phyloP scores from a whole-genome alignment of 2,888 invertebrate genomes.

The Melieria crassipennis region DNA sequence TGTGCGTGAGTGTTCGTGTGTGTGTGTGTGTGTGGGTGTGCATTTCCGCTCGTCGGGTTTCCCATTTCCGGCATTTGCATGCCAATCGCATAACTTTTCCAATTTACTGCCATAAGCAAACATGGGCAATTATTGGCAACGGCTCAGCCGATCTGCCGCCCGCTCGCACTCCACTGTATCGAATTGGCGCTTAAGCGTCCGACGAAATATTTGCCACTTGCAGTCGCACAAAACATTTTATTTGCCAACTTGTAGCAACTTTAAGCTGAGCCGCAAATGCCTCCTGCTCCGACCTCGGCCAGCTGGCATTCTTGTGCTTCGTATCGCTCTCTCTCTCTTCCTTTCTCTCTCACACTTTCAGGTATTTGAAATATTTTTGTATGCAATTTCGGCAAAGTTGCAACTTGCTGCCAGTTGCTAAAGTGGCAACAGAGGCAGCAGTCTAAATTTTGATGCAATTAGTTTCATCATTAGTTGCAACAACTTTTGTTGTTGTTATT shows the following conservation, averaged over 20 bases:
- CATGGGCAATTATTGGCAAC: constrained; percentile 32
- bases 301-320: not conserved
- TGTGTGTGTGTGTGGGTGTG: too few species aligned
- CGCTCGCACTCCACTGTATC: not conserved
- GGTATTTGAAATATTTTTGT: too few species aligned
- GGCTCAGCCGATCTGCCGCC: not conserved
- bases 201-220: not conserved
- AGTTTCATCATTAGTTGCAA: constrained; percentile 34
- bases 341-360: too few species aligned
- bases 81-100: constrained; percentile 31
- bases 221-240: not conserved
- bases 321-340: not conserved
- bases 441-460: constrained; percentile 31
- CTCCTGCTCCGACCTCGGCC: too few species aligned
- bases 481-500: constrained; percentile 18
- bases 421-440: too few species aligned
- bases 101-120: constrained; percentile 31
- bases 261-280: too few species aligned
- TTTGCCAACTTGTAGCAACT: too few species aligned
- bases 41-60: constrained; percentile 16
- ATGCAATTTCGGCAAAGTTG: too few species aligned
- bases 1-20: too few species aligned
- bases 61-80: constrained; percentile 33
- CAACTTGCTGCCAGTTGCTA: too few species aligned
- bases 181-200: not conserved